Evolutionary conservation across 2,888 invertebrate species (phyloP).

Genomic region (Odontothrips loti): DNA sequence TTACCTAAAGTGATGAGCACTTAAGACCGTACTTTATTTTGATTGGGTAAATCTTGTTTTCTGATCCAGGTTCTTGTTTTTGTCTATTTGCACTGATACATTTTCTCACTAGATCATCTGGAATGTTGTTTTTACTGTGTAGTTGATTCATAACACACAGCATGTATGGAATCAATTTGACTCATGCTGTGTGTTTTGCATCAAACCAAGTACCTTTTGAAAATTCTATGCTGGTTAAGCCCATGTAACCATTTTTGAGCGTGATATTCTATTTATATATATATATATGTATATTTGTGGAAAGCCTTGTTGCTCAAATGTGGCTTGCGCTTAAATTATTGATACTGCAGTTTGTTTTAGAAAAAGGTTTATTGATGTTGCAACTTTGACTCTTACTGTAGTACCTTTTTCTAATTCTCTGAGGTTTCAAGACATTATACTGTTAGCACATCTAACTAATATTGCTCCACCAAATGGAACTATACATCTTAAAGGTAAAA

Average conservation of each 20-base stretch:
- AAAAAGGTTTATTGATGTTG: background rate
- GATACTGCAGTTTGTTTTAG: background rate
- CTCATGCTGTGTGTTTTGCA: background rate
- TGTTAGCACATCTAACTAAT: background rate
- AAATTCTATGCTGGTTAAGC: background rate
- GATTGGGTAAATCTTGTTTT: background rate
- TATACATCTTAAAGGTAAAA: background rate
- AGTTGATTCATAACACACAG: background rate
- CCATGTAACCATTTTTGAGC: background rate
- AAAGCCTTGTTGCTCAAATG: background rate
- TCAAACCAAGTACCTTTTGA: background rate
- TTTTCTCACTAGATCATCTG: background rate
- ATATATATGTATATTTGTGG: background rate
- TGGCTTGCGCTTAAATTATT: too few species aligned
- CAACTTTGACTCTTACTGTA: background rate
- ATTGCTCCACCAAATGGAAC: background rate
- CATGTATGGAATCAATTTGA: background rate
- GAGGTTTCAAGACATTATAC: background rate
- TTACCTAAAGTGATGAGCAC: background rate
- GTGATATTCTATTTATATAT: background rate
- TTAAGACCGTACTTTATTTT: background rate
- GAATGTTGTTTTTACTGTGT: background rate
- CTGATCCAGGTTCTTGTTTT: background rate
- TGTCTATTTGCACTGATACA: background rate
- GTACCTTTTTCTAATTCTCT: background rate